phyloP scores from a whole-genome alignment of 92 coral and sea anemone species.

The Parazoanthus atlanticus region DNA sequence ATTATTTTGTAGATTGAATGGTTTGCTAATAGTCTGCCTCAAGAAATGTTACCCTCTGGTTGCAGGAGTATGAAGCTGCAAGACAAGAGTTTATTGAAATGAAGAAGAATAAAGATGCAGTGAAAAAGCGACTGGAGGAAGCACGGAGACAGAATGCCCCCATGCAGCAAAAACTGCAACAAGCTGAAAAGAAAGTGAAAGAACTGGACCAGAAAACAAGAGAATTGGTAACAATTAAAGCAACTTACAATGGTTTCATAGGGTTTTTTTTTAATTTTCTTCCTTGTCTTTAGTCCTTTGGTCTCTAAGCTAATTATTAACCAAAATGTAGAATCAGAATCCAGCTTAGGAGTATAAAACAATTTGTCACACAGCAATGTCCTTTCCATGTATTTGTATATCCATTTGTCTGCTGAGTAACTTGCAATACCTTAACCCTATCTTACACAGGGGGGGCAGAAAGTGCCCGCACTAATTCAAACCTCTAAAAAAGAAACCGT shows the following conservation, averaged over 20 bases:
- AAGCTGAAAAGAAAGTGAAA: constrained; percentile 61
- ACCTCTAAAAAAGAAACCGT: too few relatives aligned
- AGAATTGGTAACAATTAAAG: constrained; percentile 63
- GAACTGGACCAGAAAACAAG: constrained; percentile 68
- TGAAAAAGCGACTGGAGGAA: constrained; percentile 72
- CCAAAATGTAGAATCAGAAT: too few relatives aligned
- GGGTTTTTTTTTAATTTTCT: not conserved
- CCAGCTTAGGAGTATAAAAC: too few relatives aligned
- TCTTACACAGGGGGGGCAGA: too few relatives aligned
- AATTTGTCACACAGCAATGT: too few relatives aligned
- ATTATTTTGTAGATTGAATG: not conserved
- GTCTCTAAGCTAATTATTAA: too few relatives aligned
- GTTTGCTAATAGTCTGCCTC: not conserved
- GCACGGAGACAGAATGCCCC: constrained; percentile 81
- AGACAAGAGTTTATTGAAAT: constrained; percentile 83
- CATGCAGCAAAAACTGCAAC: constrained; percentile 72
- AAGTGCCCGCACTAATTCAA: too few relatives aligned
- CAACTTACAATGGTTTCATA: not conserved
- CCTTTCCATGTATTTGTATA: too few relatives aligned
- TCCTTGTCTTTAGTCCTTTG: too few relatives aligned
- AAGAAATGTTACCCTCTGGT: not conserved
- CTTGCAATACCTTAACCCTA: too few relatives aligned
- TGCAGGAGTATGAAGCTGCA: constrained; percentile 92
- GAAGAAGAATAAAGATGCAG: constrained; percentile 72
- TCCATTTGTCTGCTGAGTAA: too few relatives aligned